These are phyloP conservation scores for Drosophila ananassae DNA, from an alignment of 1,140 invertebrate genomes.

Conservation along the genomic window DNA sequence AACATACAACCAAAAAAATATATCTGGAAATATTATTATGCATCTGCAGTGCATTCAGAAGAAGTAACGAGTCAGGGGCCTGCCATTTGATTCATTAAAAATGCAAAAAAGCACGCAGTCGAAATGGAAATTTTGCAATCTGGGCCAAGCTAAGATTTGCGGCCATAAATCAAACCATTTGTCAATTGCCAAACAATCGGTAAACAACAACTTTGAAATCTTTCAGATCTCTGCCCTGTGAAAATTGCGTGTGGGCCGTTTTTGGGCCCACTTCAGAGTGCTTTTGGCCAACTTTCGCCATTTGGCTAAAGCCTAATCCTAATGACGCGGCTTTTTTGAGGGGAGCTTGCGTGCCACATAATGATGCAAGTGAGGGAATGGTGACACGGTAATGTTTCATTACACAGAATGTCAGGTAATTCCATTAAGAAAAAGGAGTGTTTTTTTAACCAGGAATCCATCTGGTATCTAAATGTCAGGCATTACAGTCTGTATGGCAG, in stretches of 20 bases:
- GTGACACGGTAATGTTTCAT: constrained; percentile 48
- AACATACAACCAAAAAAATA: constrained; percentile 35
- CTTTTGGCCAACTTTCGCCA: constrained; percentile 32
- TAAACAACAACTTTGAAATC: constrained; percentile 32
- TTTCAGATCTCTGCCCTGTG: constrained; percentile 17
- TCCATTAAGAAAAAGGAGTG: constrained; percentile 30
- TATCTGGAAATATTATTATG: constrained; percentile 61
- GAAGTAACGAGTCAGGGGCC: background rate
- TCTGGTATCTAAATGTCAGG: constrained; percentile 8
- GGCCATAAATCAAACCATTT: constrained; percentile 55
- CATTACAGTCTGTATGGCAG: no score
- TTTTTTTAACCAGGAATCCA: background rate
- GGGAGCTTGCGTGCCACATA: constrained; percentile 53
- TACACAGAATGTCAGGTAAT: constrained; percentile 34
- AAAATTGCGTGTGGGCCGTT: constrained; percentile 31
- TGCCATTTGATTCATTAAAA: constrained; percentile 52
- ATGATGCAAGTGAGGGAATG: constrained; percentile 52
- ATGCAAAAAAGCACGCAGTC: constrained; percentile 51
- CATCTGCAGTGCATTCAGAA: constrained; percentile 32
- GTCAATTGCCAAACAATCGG: constrained; percentile 32
- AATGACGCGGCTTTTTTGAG: constrained; percentile 55
- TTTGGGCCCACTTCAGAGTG: constrained; percentile 1
- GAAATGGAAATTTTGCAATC: constrained; percentile 71
- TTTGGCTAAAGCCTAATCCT: constrained; percentile 19
- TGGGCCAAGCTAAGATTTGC: constrained; percentile 69